Evolutionary conservation across 2,113 vertebrate species (phyloP).

Genomic region (Neolamprologus kungweensis): DNA sequence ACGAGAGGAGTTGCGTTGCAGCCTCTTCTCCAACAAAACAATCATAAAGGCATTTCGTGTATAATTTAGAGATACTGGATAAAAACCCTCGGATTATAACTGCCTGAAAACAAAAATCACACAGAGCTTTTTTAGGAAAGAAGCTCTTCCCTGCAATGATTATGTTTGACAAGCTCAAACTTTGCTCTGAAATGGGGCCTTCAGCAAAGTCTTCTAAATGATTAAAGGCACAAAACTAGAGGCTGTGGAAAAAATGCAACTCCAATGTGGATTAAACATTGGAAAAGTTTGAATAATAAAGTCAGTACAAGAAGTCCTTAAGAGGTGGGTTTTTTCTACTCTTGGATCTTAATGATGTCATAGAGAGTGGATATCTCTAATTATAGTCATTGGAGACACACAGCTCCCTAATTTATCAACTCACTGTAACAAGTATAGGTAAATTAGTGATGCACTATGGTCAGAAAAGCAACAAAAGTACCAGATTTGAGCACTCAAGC

Average conservation of each 20-base stretch:
- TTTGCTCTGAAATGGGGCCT: neutral
- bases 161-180: neutral
- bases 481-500: neutral
- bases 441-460: neutral
- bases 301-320: neutral
- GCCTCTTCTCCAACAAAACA: neutral
- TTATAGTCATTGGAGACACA: neutral
- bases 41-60: neutral
- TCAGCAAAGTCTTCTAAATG: neutral
- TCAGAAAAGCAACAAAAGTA: neutral
- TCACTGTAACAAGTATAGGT: neutral
- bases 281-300: neutral
- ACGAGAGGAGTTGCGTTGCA: neutral
- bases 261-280: neutral
- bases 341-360: neutral
- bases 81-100: neutral
- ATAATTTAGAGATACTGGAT: neutral
- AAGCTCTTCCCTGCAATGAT: neutral
- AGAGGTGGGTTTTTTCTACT: neutral
- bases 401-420: neutral
- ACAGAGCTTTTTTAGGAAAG: neutral
- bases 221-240: neutral
- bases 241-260: neutral
- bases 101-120: neutral
- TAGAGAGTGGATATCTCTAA: neutral